A percentile compares a stretch with the other conserved stretches of the same genome.
Evolutionary conservation across 2,797 vertebrate species (phyloP).

Genomic region (Bovichtus diacanthus): DNA sequence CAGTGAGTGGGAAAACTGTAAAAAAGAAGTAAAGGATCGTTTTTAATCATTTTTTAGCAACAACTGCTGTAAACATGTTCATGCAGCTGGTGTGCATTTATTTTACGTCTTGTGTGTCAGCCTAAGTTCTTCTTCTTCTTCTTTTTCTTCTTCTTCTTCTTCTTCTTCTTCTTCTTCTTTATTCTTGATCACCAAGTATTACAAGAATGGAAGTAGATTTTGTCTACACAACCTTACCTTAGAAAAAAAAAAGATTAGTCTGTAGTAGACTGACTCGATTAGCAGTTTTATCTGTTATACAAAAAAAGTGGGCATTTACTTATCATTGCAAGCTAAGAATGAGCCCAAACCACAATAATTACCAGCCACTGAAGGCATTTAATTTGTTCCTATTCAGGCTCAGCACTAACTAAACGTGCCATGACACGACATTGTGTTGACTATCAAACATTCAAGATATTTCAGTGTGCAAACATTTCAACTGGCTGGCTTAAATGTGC

Average conservation of each 20-base stretch:
- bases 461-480: not conserved
- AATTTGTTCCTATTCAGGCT: not conserved
- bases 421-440: not conserved
- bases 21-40: slow-evolving; percentile 27
- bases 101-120: not conserved
- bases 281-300: not conserved
- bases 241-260: no score
- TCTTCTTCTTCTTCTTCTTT: not conserved
- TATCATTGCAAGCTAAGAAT: not conserved
- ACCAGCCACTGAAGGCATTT: not conserved
- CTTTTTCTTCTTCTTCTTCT: not conserved
- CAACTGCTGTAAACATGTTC: not conserved
- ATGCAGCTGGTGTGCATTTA: not conserved
- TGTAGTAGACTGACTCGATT: not conserved
- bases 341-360: not conserved
- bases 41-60: not conserved
- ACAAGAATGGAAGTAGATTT: not conserved
- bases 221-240: not conserved
- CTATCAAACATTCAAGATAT: not conserved
- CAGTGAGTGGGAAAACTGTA: slow-evolving; percentile 13
- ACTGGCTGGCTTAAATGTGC: not conserved
- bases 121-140: not conserved
- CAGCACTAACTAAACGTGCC: not conserved
- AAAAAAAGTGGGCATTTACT: not conserved
- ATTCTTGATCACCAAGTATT: not conserved